Conservation (phyloP, 2,113 vertebrate species). For the Mus spicilegus region DNA sequence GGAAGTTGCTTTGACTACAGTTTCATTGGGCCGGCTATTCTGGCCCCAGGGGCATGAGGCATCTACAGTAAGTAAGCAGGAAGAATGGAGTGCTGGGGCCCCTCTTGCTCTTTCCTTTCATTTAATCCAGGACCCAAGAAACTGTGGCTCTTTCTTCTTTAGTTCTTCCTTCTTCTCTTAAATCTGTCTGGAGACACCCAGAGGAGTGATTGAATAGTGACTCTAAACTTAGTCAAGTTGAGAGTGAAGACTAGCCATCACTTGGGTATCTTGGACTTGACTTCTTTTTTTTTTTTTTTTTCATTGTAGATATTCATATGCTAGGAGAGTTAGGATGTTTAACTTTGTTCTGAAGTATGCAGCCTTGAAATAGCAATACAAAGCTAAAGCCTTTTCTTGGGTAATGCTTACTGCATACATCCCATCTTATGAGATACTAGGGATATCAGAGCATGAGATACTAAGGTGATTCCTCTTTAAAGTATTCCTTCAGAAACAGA, state of each 20-base stretch:
- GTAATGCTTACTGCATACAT: background rate
- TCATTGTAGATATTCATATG: background rate
- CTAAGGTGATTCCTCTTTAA: background rate
- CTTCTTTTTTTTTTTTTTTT: background rate
- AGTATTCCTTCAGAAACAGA: constrained; percentile 25
- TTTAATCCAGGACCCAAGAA: background rate
- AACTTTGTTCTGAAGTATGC: background rate
- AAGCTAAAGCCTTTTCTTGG: background rate
- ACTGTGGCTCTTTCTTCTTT: background rate
- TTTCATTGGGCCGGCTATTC: background rate
- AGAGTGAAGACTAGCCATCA: background rate
- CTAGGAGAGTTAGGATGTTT: background rate
- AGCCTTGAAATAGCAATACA: background rate
- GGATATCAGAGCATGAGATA: background rate
- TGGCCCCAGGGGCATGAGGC: no score
- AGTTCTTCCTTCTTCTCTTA: background rate
- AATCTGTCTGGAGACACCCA: background rate
- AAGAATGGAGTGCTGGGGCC: background rate
- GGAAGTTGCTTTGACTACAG: background rate
- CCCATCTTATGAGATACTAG: background rate
- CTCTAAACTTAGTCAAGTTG: background rate
- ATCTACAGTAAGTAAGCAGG: background rate
- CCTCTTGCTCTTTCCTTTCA: background rate
- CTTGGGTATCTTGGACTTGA: background rate
- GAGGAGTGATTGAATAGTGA: background rate